Base-by-base conservation (phyloP, 1,140 invertebrate species). In the Vollenhovia emeryi region DNA sequence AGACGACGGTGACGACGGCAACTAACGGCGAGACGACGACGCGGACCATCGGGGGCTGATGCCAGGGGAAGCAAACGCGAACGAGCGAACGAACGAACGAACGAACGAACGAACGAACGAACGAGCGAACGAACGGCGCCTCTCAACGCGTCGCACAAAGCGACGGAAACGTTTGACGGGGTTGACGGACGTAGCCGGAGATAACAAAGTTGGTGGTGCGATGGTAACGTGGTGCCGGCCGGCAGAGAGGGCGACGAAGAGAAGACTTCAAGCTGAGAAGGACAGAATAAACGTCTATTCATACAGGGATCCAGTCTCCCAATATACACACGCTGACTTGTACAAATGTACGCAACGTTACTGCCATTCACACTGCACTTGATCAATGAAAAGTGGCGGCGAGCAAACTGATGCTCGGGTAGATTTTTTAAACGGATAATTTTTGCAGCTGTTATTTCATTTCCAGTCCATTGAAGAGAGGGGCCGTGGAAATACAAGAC, bases 81-180 rank as follows among this genome's bases (percentile, higher is more conserved):
- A 40, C n/a, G 69, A 15, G 30, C 30, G 48, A 55, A 71, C 73
- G 74, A 30, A 62, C 66, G 36, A 36, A 9, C 62, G 62, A 66
- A 24, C 73, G 73, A 59, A 8, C 73, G 33, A 69, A 86, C 75
- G 60, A 30, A 50, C 73, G 60, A 36, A 4, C 62, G 62, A 66
- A 24, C 73, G 73, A 43, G 4, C 73, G 36, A 68, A 87, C 75
- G 60, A 30, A 57, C 73, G 60, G 52, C 52, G 83, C 73, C 76
- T 69, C 64, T 62, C 74, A 68, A 80, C 75, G 59, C 48, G 57
- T 69, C 73, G 84, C 68, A 92, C 75, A 92, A 92, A 92, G 89
- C 87, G 71, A 73, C 92, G 92, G 91, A 93, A 93, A 92, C 90
- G 89, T 91, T 93, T 91, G 92, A 93, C 89, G 88, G 84, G 89